Evolutionary conservation across 2,888 invertebrate species (phyloP), one percentile per base, ranked within the genome.

Genomic region (Gymnoscelis rufifasciata): DNA sequence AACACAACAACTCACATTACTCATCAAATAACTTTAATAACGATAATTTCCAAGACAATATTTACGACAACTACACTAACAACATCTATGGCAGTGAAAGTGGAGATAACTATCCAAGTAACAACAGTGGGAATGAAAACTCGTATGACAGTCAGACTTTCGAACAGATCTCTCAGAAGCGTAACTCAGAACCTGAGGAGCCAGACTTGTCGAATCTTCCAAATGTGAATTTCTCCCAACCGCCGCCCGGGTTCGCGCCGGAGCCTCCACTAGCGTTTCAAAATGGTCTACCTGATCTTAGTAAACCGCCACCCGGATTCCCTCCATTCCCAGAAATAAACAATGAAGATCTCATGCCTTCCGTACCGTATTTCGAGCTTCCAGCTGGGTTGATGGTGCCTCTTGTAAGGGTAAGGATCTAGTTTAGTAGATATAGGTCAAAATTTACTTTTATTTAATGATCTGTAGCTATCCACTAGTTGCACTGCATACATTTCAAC

Each of bases 371-470:
- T 78, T 99, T 95, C 76, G 98, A 99, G 74, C 89, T 99, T 55
- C 99, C 99, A 1, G 98, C 99, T 43, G 99, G 98, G 33, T 90
- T 99, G 12, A 98, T 99, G 94, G 97, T 98, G 46, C 97, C 98
- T n/a, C 90, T 98, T 8, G 95, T 99, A 50, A 95, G 94, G 90
- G 93, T 95, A 81, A 45, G 10, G 2, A 19, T 19, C 19, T 19
- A 3, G 19, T 19, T 19, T 19, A 3, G 5, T 3, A 19, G n/a
- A n/a, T n/a, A n/a, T n/a, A n/a, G n/a, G n/a, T n/a, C n/a, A n/a
- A n/a, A n/a, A n/a, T n/a, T n/a, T n/a, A 19, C 19, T 19, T 19
- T 19, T 19, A 19, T n/a, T n/a, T n/a, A n/a, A n/a, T n/a, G n/a
- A n/a, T n/a, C n/a, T n/a, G n/a, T n/a, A n/a, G n/a, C n/a, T n/a